Conservation (phyloP, 2,888 invertebrate genomes). For the Mimachlamys varia region DNA sequence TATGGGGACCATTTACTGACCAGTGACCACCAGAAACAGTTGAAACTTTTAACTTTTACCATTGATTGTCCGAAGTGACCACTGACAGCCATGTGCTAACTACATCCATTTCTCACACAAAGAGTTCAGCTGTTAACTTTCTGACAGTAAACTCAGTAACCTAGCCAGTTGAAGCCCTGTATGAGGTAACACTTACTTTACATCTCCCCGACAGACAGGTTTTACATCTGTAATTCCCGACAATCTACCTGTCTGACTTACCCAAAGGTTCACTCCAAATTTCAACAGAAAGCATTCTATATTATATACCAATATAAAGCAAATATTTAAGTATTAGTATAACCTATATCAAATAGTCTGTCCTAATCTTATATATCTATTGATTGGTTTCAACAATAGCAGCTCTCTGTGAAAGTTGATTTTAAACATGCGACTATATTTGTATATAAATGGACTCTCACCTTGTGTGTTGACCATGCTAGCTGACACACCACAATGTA, state of each 20-base stretch:
- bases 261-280: not conserved
- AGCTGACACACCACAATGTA: not conserved
- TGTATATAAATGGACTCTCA: not conserved
- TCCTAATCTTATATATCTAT: no score
- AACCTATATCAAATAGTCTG: no score
- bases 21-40: not conserved
- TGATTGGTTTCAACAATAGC: no score
- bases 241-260: not conserved
- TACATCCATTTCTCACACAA: not conserved
- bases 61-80: not conserved
- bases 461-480: not conserved
- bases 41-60: not conserved
- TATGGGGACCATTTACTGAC: constrained; percentile 18
- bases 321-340: no score
- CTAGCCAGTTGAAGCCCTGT: not conserved
- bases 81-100: constrained; percentile 4
- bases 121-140: not conserved
- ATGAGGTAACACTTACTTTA: not conserved
- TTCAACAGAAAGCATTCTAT: no score
- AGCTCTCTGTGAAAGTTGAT: no score
- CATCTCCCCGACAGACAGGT: not conserved
- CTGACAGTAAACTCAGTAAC: not conserved
- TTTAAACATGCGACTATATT: no score
- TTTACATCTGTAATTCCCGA: not conserved
- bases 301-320: no score